These are phyloP conservation scores for Coregonus suidteri DNA, from an alignment of 2,797 vertebrate genomes.

Conservation along the genomic window DNA sequence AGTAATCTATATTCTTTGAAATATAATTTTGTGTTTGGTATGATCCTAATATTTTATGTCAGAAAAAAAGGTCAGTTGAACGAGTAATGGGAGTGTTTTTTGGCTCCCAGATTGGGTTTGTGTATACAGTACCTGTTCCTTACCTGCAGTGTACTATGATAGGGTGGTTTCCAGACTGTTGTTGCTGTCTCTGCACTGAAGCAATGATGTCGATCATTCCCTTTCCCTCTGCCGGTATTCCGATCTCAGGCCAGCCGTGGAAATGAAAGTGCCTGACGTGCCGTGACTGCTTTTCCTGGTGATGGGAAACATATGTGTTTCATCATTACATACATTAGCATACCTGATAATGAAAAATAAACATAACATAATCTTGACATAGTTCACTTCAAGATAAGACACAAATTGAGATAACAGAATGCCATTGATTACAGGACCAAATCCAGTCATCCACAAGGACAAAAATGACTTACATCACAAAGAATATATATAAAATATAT, in stretches of 20 bases:
- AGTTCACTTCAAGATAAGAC: neutral
- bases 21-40: neutral
- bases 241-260: constrained; percentile 90
- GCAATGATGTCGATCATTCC: constrained; percentile 98
- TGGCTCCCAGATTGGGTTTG: neutral
- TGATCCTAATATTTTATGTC: no score
- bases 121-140: constrained; percentile 22
- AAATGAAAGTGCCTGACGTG: no score
- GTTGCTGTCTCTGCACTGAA: constrained; percentile 95
- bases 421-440: neutral
- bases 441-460: neutral
- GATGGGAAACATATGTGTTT: constrained; percentile 23
- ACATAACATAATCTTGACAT: neutral
- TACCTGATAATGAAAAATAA: neutral
- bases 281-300: constrained; percentile 82
- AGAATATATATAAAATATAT: neutral
- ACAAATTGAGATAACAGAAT: neutral
- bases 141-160: constrained; percentile 98
- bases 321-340: neutral
- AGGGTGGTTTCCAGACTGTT: constrained; percentile 97
- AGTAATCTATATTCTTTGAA: constrained; percentile 9
- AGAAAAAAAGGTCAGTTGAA: no score
- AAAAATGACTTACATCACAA: neutral
- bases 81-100: no score
- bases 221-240: constrained; percentile 90